Percentiles rank a stretch among this genome's conserved stretches.
Evolutionary conservation across 2,113 vertebrate genomes (phyloP).

Genomic region (Ivindomyrus marchei): DNA sequence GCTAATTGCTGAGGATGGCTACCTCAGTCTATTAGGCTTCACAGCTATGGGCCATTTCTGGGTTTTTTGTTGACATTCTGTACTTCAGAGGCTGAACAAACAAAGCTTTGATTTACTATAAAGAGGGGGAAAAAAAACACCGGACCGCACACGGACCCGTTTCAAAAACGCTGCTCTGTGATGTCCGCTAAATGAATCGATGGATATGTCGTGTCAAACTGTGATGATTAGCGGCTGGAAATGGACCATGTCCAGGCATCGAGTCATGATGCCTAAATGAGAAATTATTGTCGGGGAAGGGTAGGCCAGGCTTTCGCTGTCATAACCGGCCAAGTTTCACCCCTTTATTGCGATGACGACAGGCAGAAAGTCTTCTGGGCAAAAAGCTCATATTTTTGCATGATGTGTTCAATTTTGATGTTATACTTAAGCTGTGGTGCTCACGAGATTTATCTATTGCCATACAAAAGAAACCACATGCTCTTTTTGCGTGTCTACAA

Average conservation of each 20-base stretch:
- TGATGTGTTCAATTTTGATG: background rate
- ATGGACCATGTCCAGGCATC: background rate
- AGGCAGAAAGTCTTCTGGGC: background rate
- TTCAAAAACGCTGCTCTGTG: background rate
- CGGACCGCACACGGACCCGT: background rate
- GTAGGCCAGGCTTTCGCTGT: background rate
- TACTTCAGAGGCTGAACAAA: slow-evolving; percentile 4
- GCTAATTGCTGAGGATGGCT: background rate
- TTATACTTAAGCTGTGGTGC: background rate
- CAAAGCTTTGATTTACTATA: slow-evolving; percentile 6
- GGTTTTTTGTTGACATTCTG: background rate
- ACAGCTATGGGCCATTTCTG: background rate
- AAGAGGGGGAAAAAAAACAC: background rate
- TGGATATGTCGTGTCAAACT: background rate
- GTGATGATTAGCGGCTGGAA: background rate
- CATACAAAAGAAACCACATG: background rate
- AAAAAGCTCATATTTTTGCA: background rate
- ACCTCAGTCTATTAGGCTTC: background rate
- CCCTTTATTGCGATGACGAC: background rate
- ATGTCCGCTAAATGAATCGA: background rate
- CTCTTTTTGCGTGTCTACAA: background rate
- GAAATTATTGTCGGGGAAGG: background rate
- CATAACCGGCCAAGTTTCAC: background rate
- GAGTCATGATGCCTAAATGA: background rate
- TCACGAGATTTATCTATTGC: background rate